Percentiles rank a stretch among this genome's conserved stretches.
Evolutionary conservation across 2,113 vertebrate species (phyloP).

Genomic region (Mormyrus lacerda): DNA sequence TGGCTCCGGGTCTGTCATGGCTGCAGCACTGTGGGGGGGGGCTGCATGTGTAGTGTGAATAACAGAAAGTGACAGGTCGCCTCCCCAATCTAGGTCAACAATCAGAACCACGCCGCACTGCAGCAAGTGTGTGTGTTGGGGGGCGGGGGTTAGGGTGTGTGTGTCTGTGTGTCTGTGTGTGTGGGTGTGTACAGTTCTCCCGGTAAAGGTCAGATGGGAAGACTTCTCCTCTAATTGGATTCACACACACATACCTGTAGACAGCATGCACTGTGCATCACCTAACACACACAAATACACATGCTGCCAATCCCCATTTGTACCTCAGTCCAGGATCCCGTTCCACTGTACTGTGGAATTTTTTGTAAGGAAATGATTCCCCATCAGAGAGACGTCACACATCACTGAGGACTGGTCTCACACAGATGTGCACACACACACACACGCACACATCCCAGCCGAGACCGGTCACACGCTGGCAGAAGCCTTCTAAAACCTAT

Average conservation of each 20-base stretch:
- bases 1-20: neutral
- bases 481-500: neutral
- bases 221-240: constrained; percentile 60
- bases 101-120: constrained; percentile 50
- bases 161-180: constrained; percentile 41
- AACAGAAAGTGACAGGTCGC: constrained; percentile 63
- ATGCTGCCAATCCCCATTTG: neutral
- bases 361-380: neutral
- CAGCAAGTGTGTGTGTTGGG: constrained; percentile 14
- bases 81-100: constrained; percentile 62
- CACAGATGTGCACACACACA: neutral
- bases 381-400: neutral
- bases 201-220: constrained; percentile 58
- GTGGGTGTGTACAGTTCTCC: constrained; percentile 18
- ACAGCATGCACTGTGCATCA: constrained; percentile 35
- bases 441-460: neutral
- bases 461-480: neutral
- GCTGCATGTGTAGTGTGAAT: constrained; percentile 57
- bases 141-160: constrained; percentile 39
- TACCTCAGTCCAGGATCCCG: neutral
- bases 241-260: constrained; percentile 28
- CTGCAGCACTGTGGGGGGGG: constrained; percentile 22
- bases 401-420: neutral
- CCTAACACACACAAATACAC: constrained; percentile 20
- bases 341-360: neutral